A percentile compares a stretch with the other conserved stretches of the same genome.
Evolutionary conservation across 2,113 vertebrate genomes (phyloP).

Genomic region (human): GRCh38 chr12:62295501-62296000

Average conservation of each 20-base stretch:
- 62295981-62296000: background rate
- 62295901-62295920: background rate
- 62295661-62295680: conserved; percentile 7
- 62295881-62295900: background rate
- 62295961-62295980: background rate
- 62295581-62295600: background rate
- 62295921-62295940: background rate
- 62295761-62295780: background rate
- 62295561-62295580: background rate
- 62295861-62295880: background rate
- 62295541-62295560: background rate
- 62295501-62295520: background rate
- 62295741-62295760: background rate
- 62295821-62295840: background rate
- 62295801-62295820: background rate
- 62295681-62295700: background rate
- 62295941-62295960: background rate
- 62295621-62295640: background rate
- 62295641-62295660: background rate
- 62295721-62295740: background rate
- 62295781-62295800: background rate
- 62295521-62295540: background rate
- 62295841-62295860: background rate
- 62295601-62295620: background rate
- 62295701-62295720: background rate